Conservation (phyloP, 2,797 vertebrate species). For the Linurgus olivaceus region DNA sequence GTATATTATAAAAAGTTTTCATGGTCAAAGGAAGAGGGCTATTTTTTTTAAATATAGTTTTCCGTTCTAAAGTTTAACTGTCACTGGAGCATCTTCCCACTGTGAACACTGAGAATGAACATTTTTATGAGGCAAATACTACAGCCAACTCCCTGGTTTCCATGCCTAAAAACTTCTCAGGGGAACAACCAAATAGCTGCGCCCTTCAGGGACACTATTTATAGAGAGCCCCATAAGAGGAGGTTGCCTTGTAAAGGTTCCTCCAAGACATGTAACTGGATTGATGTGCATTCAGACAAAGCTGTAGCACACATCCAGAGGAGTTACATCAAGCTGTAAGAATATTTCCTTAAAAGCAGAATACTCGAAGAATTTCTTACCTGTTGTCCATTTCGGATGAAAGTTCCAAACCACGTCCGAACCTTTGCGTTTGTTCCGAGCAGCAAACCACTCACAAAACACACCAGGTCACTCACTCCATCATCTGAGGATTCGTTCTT, state of each 20-base stretch:
- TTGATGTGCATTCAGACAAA: neutral
- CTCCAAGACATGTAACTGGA: fast-evolving
- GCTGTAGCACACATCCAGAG: fast-evolving
- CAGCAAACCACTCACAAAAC: constrained; percentile 93
- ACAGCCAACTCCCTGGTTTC: neutral
- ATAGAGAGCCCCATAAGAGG: fast-evolving
- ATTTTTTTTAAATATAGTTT: neutral
- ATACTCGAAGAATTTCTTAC: constrained; percentile 63
- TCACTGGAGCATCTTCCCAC: neutral
- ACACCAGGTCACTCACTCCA: constrained; percentile 94
- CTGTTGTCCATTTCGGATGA: constrained; percentile 97
- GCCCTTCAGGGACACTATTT: neutral
- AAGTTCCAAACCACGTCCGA: constrained; percentile 98
- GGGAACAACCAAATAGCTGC: neutral
- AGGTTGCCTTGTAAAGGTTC: fast-evolving
- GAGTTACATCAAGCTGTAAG: neutral
- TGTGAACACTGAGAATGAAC: neutral
- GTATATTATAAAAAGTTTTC: fast-evolving
- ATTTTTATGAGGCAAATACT: neutral
- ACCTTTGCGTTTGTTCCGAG: constrained; percentile 97
- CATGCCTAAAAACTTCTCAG: neutral
- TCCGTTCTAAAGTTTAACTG: neutral
- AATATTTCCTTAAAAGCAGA: neutral
- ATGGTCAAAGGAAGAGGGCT: fast-evolving
- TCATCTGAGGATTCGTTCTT: constrained; percentile 90